Evolutionary conservation across 2,113 vertebrate species (phyloP).

Genomic region (Sprattus sprattus): DNA sequence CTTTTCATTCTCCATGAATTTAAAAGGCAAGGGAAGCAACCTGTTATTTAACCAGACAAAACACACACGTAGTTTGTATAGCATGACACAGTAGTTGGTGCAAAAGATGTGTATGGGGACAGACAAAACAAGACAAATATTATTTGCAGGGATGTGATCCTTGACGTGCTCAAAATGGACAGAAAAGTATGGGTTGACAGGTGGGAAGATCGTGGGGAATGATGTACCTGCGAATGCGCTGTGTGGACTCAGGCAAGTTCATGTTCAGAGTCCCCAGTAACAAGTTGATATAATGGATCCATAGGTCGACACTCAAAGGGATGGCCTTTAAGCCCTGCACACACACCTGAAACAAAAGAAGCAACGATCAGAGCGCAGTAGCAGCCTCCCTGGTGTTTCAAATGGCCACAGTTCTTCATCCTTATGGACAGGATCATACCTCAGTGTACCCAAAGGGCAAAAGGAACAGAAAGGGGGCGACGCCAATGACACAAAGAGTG

Average conservation of each 20-base stretch:
- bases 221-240: constrained; percentile 73
- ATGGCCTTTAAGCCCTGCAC: constrained; percentile 74
- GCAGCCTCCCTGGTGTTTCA: background rate
- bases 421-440: background rate
- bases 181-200: background rate
- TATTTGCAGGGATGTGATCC: too few relatives aligned
- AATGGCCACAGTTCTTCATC: background rate
- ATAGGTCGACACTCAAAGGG: constrained; percentile 81
- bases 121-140: too few relatives aligned
- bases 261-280: constrained; percentile 76
- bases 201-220: background rate
- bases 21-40: background rate
- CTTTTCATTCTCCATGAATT: background rate
- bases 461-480: background rate
- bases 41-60: background rate
- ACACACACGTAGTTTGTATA: too few relatives aligned
- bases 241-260: constrained; percentile 70
- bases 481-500: background rate
- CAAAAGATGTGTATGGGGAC: too few relatives aligned
- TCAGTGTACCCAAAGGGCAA: background rate
- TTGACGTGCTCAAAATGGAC: too few relatives aligned
- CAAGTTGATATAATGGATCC: constrained; percentile 83
- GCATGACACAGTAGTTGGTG: too few relatives aligned
- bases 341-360: constrained; percentile 71
- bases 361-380: background rate